Evolutionary conservation across 2,113 vertebrate genomes (phyloP), one percentile per base, ranked within the genome.

Genomic region (Ophiodon elongatus): DNA sequence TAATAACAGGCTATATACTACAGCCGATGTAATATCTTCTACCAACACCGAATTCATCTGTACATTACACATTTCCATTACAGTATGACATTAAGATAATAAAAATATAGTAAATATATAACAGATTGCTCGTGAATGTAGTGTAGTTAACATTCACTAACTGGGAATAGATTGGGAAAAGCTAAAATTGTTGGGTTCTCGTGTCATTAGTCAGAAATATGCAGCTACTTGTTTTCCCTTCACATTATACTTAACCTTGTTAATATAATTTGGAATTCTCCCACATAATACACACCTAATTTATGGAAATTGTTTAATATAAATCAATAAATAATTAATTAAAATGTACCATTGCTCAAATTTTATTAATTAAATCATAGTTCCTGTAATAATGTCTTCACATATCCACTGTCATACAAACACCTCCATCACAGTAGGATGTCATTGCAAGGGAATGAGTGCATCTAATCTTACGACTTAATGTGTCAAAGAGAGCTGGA

Each of bases 41-140:
- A n/a, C n/a, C n/a, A n/a, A n/a, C n/a, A n/a, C n/a, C n/a, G n/a
- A n/a, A n/a, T 72, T 74, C 35, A 64, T 59, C 66, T 59, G 15
- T 37, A 56, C n/a, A 54, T 76, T 73, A 45, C 71, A 70, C 14
- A 70, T 82, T 76, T 83, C 39, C 72, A 79, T 76, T n/a, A n/a
- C n/a, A n/a, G n/a, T n/a, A n/a, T n/a, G 35, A 35, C 35, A 35
- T 35, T 35, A 35, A 35, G n/a, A n/a, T n/a, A n/a, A n/a, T n/a
- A n/a, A n/a, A n/a, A n/a, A n/a, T 35, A 5, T 25, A 8, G n/a
- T 7, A 59, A 72, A 65, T 15, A 57, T 52, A 50, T 19, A 65
- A 60, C 23, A 63, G 41, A 37, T 35, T 35, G 35, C 35, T 35
- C 35, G 35, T 59, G 54, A 63, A 68, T 64, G 35, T 41, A 3